Percentiles rank a stretch among this genome's conserved stretches.
These are phyloP conservation scores for Paracyprichromis sp. DNA, from an alignment of 2,113 vertebrate genomes.

Conservation along the genomic window DNA sequence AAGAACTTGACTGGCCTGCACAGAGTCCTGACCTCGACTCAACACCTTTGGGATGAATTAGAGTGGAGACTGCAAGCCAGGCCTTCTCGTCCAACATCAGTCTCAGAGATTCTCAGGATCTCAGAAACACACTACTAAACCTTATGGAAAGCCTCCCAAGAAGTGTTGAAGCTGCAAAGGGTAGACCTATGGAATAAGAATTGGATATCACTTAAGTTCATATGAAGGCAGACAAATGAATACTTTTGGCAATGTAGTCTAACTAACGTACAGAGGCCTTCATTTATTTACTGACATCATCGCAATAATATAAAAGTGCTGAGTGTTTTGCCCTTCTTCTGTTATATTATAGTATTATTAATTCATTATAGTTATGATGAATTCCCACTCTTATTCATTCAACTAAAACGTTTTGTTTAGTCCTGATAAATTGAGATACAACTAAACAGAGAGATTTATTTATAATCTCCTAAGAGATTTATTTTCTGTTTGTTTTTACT, in stretches of 20 bases:
- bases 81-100: background rate
- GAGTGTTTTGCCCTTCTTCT: background rate
- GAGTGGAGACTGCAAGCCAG: background rate
- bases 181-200: accelerated
- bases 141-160: background rate
- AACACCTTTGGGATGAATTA: background rate
- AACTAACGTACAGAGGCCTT: background rate
- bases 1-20: background rate
- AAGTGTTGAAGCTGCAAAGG: background rate
- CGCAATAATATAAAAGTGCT: background rate
- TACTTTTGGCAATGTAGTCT: background rate
- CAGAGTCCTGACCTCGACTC: background rate
- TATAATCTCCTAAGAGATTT: background rate
- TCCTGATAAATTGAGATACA: background rate
- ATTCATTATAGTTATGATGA: background rate
- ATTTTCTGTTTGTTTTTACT: background rate
- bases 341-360: background rate
- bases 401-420: background rate
- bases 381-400: background rate
- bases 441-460: background rate
- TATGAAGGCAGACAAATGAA: background rate
- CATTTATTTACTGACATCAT: background rate
- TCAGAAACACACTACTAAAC: background rate
- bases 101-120: background rate
- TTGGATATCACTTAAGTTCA: background rate